Conservation (phyloP, 1,140 invertebrate genomes). For the Trachelipus rathkii region DNA sequence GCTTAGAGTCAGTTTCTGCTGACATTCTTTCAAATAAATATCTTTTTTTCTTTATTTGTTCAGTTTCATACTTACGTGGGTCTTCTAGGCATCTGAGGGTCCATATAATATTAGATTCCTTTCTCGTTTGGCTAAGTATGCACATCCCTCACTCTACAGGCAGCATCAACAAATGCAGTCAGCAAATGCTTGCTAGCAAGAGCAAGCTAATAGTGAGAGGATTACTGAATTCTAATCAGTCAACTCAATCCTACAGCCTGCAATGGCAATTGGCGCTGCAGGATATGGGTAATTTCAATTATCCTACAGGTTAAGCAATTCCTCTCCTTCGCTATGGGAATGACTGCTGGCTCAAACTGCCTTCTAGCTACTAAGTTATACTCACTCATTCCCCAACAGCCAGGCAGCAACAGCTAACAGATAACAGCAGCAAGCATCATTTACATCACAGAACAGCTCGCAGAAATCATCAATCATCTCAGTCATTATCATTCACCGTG, state of each 20-base stretch:
- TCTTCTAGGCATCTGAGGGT: slow-evolving; percentile 40
- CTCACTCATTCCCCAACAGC: background rate
- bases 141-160: slow-evolving; percentile 26
- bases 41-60: no score
- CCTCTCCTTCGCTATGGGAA: slow-evolving; percentile 27
- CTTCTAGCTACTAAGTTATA: slow-evolving; percentile 17
- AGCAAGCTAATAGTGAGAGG: background rate
- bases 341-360: slow-evolving; percentile 23
- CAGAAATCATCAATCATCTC: slow-evolving; percentile 19
- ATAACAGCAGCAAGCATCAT: no score
- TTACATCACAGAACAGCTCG: no score
- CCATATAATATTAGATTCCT: slow-evolving; percentile 42
- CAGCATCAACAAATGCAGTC: slow-evolving; percentile 40
- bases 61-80: no score
- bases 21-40: no score
- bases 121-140: slow-evolving; percentile 38
- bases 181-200: no score
- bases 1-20: no score
- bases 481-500: no score
- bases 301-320: background rate
- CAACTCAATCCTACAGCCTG: background rate
- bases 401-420: no score
- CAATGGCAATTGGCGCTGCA: slow-evolving; percentile 22
- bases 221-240: background rate
- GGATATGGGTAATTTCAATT: slow-evolving; percentile 20